phyloP scores from a whole-genome alignment of 2,888 invertebrate species.

The Meloe dianella region DNA sequence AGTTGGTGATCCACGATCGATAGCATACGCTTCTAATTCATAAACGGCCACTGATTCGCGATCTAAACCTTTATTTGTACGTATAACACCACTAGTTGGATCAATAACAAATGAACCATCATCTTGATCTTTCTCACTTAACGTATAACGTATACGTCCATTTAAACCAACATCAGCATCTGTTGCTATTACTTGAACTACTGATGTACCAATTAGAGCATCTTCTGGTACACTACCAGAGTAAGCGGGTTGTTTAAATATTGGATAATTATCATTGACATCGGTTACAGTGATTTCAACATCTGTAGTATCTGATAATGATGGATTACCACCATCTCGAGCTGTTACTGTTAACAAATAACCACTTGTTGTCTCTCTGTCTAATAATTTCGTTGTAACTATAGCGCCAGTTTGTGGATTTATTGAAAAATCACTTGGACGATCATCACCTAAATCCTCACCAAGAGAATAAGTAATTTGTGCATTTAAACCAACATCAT shows the following conservation, averaged over 20 bases:
- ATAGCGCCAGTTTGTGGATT: constrained; percentile 94
- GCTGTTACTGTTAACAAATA: constrained; percentile 92
- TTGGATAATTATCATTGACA: constrained; percentile 93
- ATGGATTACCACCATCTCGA: constrained; percentile 89
- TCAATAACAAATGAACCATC: constrained; percentile 94
- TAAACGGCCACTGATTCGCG: constrained; percentile 88
- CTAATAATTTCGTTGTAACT: constrained; percentile 81
- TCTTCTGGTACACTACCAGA: constrained; percentile 86
- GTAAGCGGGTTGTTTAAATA: constrained; percentile 82
- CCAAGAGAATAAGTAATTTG: constrained; percentile 81
- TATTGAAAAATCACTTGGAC: constrained; percentile 78
- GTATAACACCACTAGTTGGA: constrained; percentile 87
- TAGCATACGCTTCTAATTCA: constrained; percentile 83
- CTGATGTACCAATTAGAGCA: constrained; percentile 82
- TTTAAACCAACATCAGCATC: constrained; percentile 88
- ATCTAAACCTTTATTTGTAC: constrained; percentile 89
- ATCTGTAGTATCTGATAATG: constrained; percentile 91
- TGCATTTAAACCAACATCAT: constrained; percentile 94
- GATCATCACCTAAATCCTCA: constrained; percentile 69
- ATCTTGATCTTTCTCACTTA: constrained; percentile 75
- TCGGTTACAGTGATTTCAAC: constrained; percentile 95
- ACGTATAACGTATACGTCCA: constrained; percentile 81
- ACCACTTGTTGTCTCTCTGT: constrained; percentile 81
- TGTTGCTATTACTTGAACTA: constrained; percentile 78
- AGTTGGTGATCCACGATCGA: constrained; percentile 80